phyloP scores from a whole-genome alignment of 2,113 vertebrate genomes.

The Coryphaenoides rupestris region DNA sequence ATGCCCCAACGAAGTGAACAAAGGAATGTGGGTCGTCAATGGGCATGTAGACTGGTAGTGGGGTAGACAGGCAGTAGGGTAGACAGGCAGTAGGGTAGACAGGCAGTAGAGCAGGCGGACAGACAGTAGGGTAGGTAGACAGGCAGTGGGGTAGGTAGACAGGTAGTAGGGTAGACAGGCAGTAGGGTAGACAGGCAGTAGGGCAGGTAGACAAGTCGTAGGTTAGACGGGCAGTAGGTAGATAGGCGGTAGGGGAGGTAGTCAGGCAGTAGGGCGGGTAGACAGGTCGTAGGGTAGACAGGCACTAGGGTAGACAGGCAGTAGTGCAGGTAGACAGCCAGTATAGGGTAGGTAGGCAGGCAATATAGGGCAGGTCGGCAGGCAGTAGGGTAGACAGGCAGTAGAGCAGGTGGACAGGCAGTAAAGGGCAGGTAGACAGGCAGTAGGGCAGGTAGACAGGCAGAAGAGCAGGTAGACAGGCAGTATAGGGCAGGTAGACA shows the following conservation, averaged over 20 bases:
- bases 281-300: no score
- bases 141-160: conserved; percentile 13
- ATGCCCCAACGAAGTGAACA: no score
- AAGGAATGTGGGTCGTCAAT: no score
- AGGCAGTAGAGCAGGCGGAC: no score
- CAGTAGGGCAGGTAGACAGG: conserved; percentile 4
- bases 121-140: no score
- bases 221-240: no score
- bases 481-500: background rate
- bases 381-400: conserved; percentile 1
- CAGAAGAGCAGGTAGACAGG: background rate
- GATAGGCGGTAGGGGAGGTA: background rate
- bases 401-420: no score
- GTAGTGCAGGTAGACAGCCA: background rate
- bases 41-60: background rate
- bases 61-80: background rate
- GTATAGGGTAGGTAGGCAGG: background rate
- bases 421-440: conserved; percentile 1
- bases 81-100: conserved; percentile 3
- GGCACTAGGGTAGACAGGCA: no score
- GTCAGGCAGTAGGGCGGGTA: background rate
- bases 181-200: background rate
- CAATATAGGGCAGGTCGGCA: background rate
- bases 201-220: no score
- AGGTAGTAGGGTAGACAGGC: conserved; percentile 14